These are phyloP conservation scores for Sterrhoptilus dennistouni DNA, from an alignment of 2,113 vertebrate species.

Conservation along the genomic window DNA sequence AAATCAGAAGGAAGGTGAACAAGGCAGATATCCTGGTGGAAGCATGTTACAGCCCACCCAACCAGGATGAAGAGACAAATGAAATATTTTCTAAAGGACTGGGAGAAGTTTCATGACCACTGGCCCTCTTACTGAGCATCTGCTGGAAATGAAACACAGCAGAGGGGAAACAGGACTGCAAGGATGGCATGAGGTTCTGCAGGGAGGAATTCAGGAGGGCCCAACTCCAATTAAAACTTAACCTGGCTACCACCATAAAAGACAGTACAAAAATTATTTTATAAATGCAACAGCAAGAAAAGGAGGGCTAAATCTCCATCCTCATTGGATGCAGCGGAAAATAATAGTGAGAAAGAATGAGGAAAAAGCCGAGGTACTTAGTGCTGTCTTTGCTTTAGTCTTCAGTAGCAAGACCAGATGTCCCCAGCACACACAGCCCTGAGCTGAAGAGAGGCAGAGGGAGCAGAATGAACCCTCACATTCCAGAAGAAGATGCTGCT, in stretches of 20 bases:
- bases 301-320: background rate
- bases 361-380: background rate
- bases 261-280: background rate
- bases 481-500: background rate
- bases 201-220: background rate
- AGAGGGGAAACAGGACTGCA: background rate
- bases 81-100: background rate
- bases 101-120: rapidly evolving
- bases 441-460: background rate
- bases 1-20: background rate
- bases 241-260: background rate
- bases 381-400: background rate
- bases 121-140: too few species aligned
- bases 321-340: background rate
- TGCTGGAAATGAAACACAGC: background rate
- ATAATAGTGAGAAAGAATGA: background rate
- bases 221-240: background rate
- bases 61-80: background rate
- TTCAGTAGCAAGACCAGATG: background rate
- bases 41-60: background rate
- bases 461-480: background rate
- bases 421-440: background rate
- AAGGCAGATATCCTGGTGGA: background rate
- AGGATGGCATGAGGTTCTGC: background rate
- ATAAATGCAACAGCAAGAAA: background rate